Evolutionary conservation across 2,113 vertebrate genomes (phyloP).

Genomic region (Archilochus colubris): DNA sequence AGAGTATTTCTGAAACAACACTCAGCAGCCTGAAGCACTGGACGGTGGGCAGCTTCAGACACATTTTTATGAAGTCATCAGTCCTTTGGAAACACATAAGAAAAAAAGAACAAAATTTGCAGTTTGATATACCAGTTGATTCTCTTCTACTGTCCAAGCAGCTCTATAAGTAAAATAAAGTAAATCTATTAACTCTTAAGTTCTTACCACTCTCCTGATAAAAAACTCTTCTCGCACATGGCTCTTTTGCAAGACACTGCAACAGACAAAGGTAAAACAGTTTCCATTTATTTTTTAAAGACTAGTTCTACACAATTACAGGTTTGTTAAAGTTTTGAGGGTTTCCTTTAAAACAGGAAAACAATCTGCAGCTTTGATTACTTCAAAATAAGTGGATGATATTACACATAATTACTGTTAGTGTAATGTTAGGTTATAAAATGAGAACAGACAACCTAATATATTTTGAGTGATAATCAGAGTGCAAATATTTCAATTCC

Average conservation of each 20-base stretch:
- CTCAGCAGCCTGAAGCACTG: background rate
- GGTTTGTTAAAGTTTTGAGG: background rate
- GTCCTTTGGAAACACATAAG: background rate
- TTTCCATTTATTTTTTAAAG: background rate
- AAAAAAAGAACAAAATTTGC: background rate
- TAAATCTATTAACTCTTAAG: background rate
- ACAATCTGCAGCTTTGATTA: background rate
- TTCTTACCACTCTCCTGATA: background rate
- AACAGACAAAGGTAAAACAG: no score
- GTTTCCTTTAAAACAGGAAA: background rate
- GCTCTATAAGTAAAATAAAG: background rate
- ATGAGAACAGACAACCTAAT: background rate
- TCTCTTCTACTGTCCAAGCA: background rate
- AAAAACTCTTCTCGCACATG: background rate
- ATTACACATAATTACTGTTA: background rate
- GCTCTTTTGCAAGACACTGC: no score
- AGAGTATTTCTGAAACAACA: background rate
- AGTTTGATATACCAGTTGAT: background rate
- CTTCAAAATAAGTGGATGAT: background rate
- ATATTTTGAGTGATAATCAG: background rate
- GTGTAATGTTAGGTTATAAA: background rate
- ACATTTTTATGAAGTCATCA: background rate
- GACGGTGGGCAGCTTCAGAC: background rate
- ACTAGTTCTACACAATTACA: background rate
- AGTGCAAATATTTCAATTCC: fast-evolving